Base-by-base conservation (phyloP, 2,888 invertebrate genomes). In the Torymus auratus region DNA sequence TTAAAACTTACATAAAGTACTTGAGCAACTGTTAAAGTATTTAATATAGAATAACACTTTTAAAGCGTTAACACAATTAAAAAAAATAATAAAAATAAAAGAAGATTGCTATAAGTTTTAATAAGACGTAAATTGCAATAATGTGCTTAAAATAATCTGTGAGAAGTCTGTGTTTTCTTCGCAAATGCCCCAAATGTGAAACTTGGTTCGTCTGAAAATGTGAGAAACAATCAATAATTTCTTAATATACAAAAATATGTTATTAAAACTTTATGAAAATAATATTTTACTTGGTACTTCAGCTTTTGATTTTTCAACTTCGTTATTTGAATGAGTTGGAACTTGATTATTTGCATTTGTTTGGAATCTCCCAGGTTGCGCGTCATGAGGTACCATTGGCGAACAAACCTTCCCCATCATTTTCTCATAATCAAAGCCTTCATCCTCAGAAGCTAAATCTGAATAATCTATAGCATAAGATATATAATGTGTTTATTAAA, bases 401-500 rank as follows among this genome's bases (percentile, higher is more conserved):
- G 79, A 78, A n/a, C 55, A 70, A 13, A 78, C 64, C 17, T 77
- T 73, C 14, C 14, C 55, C 11, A 75, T n/a, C 15, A 82, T 78
- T 53, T 82, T 77, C 0, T 79, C 76, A 28, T 69, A 80, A 52
- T 77, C 64, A 10, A 79, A 52, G 17, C 52, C 71, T 10, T 61
- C 75, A 2, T 74, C 79, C n/a, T 78, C 81, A 2, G 82, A 79
- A 55, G 64, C 73, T 28, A 73, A 23, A 65, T 82, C 82, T 2
- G 79, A 77, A 64, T 82, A 77, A 64, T 82, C 82, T 82, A n/a
- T 3, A 58, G 65, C 28, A 28, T 20, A 20, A 2, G 2, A 20
- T 20, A 20, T 20, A 20, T 5, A 28, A 28, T 28, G 3, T 28
- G 7, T 28, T 28, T 28, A 28, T 5, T 5, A 28, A 28, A 28